Evolutionary conservation across 1,140 invertebrate genomes (phyloP).

Genomic region (Apis cerana): DNA sequence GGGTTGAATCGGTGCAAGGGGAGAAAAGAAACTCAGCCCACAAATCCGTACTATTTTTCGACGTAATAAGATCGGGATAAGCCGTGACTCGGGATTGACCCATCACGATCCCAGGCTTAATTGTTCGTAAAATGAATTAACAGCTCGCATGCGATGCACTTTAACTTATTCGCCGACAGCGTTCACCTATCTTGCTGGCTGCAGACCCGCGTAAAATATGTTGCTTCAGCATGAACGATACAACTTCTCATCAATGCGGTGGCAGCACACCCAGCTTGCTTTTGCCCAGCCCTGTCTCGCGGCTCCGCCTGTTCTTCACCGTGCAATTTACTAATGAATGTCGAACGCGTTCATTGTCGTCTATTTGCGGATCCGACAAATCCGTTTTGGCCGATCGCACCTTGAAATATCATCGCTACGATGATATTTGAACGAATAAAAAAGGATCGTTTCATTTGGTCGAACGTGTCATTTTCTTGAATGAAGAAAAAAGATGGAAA

Average conservation of each 20-base stretch:
- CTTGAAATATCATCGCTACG: constrained; percentile 8
- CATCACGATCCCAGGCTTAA: constrained; percentile 75
- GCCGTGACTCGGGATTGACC: constrained; percentile 69
- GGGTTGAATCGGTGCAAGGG: background rate
- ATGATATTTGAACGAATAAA: constrained; percentile 47
- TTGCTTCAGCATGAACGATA: constrained; percentile 73
- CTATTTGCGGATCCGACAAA: constrained; percentile 42
- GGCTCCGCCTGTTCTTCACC: background rate
- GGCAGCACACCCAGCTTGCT: constrained; percentile 23
- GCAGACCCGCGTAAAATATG: constrained; percentile 74
- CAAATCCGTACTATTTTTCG: constrained; percentile 22
- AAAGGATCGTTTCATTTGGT: constrained; percentile 24
- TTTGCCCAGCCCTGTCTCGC: constrained; percentile 2
- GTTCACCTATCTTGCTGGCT: constrained; percentile 62
- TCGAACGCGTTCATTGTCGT: constrained; percentile 53
- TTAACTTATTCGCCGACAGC: constrained; percentile 75
- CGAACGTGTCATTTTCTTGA: no score
- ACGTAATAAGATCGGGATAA: constrained; percentile 50
- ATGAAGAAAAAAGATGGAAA: background rate
- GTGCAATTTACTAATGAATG: constrained; percentile 64
- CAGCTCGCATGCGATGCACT: constrained; percentile 76
- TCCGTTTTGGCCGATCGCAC: constrained; percentile 32
- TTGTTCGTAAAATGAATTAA: constrained; percentile 78
- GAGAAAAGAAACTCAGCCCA: background rate
- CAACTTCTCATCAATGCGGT: constrained; percentile 57